Evolutionary conservation across 1,140 invertebrate genomes (phyloP).

Genomic region (Zaprionus vittiger): DNA sequence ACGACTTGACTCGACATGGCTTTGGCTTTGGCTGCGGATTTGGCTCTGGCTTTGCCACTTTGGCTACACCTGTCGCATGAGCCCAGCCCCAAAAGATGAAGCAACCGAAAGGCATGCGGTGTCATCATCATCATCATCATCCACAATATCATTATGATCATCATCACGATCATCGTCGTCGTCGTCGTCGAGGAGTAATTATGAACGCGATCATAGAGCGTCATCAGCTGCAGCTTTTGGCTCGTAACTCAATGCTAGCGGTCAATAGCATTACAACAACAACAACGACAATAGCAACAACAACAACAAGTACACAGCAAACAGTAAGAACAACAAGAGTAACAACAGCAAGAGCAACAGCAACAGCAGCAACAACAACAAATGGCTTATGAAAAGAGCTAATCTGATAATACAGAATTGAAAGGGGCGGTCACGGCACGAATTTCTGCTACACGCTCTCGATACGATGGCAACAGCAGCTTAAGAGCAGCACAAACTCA

Average conservation of each 20-base stretch:
- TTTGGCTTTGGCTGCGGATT: background rate
- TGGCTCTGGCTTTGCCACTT: background rate
- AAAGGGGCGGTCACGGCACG: constrained; percentile 80
- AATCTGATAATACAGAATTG: constrained; percentile 82
- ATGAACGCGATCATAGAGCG: constrained; percentile 55
- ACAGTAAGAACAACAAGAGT: constrained; percentile 7
- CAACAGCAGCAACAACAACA: constrained; percentile 43
- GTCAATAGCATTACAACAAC: constrained; percentile 66
- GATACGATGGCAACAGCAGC: constrained; percentile 49
- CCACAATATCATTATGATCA: background rate
- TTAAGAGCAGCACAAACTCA: constrained; percentile 2
- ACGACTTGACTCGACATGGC: background rate
- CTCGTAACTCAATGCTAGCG: constrained; percentile 75
- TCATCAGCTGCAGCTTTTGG: constrained; percentile 37
- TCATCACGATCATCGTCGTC: background rate
- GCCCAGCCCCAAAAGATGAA: constrained; percentile 9
- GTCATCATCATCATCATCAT: constrained; percentile 8
- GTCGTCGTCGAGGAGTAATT: constrained; percentile 25
- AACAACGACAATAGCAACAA: constrained; percentile 31
- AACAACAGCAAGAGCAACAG: constrained; percentile 7
- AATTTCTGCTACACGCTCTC: constrained; percentile 76
- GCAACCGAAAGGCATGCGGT: constrained; percentile 9
- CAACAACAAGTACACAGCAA: constrained; percentile 13
- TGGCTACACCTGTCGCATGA: constrained; percentile 42
- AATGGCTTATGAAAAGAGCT: constrained; percentile 76